Conservation (phyloP, 2,888 invertebrate genomes). For the Bursaphelenchus okinawaensis region DNA sequence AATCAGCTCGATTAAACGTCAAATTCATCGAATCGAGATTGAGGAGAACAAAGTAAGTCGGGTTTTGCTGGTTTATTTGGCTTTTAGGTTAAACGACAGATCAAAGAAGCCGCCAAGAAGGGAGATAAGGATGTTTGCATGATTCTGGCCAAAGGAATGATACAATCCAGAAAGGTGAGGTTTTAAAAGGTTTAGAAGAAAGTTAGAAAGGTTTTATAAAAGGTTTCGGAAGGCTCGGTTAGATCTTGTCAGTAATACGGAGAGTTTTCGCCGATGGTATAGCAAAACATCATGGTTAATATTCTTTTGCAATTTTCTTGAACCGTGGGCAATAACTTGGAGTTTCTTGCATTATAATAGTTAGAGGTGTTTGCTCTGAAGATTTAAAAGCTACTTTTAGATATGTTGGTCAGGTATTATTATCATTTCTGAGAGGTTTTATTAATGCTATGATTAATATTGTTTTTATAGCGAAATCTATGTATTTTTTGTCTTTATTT, state of each 20-base stretch:
- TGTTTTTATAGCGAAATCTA: neutral
- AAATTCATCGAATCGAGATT: slow-evolving; percentile 81
- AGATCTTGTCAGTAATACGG: too few relatives aligned
- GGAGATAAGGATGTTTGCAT: slow-evolving; percentile 87
- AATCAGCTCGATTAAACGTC: slow-evolving; percentile 60
- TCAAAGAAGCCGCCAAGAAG: slow-evolving; percentile 92
- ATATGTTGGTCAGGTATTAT: too few relatives aligned
- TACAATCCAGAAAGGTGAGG: slow-evolving; percentile 60
- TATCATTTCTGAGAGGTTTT: neutral
- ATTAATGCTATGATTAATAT: neutral
- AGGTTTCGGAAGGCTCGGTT: too few relatives aligned
- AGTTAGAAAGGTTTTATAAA: too few relatives aligned
- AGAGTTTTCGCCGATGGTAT: too few relatives aligned
- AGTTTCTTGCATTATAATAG: too few relatives aligned
- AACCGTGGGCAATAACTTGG: too few relatives aligned
- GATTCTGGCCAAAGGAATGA: slow-evolving; percentile 51
- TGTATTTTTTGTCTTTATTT: neutral
- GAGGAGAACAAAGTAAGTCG: slow-evolving; percentile 81
- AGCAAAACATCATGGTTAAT: too few relatives aligned
- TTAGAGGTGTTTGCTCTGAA: too few relatives aligned
- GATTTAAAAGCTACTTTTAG: too few relatives aligned
- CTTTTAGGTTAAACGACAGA: slow-evolving; percentile 69
- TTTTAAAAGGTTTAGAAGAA: too few relatives aligned
- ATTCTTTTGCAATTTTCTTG: too few relatives aligned
- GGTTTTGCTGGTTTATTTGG: neutral